phyloP scores from a whole-genome alignment of 92 coral and sea anemone genomes.

The Paragorgia papillata region DNA sequence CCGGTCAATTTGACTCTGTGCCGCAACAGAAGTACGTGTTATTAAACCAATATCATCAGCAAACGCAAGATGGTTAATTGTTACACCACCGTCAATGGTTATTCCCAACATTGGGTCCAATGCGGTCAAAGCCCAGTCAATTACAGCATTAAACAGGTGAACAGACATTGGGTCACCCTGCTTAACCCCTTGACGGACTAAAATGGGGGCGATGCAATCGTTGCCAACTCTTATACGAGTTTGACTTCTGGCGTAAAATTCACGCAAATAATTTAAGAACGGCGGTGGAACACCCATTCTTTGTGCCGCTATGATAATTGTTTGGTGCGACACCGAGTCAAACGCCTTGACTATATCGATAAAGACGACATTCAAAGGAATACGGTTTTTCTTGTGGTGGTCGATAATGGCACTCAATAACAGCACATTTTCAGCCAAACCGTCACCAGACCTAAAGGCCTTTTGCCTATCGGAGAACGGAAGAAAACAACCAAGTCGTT shows the following conservation, averaged over 20 bases:
- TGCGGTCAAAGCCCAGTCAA: conserved; percentile 13
- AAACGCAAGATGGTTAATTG: conserved; percentile 15
- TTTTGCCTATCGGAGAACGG: not conserved
- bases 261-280: not conserved
- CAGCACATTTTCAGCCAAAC: not conserved
- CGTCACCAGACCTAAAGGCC: conserved; percentile 36
- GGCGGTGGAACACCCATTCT: conserved; percentile 24
- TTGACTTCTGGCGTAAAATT: not conserved
- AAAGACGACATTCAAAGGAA: conserved; percentile 21
- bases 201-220: not conserved
- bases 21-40: not conserved
- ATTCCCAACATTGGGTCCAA: not conserved
- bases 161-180: conserved; percentile 39
- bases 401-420: conserved; percentile 7
- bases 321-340: conserved; percentile 26
- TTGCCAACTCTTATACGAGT: not conserved
- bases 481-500: not conserved
- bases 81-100: not conserved
- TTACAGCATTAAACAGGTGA: conserved; percentile 11
- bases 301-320: not conserved
- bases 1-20: not conserved
- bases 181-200: conserved; percentile 10
- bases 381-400: not conserved
- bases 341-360: conserved; percentile 35
- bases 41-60: conserved; percentile 32